phyloP scores from a whole-genome alignment of 1,140 invertebrate genomes.

The Cydia pomonella region DNA sequence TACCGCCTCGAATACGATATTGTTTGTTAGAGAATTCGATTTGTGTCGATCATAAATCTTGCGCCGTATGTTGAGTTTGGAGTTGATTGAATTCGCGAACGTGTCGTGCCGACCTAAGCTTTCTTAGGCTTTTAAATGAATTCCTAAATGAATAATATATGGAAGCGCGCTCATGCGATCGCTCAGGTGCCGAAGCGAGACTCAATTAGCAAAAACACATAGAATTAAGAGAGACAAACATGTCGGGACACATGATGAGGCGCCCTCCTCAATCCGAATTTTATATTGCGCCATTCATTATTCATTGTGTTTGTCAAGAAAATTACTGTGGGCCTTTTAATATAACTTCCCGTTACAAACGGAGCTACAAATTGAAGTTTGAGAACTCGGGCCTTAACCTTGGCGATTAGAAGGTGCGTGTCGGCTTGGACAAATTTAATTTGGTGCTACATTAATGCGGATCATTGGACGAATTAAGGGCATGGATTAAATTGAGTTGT shows the following conservation, averaged over 20 bases:
- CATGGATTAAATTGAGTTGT: slow-evolving; percentile 44
- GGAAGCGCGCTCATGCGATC: slow-evolving; percentile 52
- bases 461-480: slow-evolving; percentile 53
- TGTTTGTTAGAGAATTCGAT: slow-evolving; percentile 80
- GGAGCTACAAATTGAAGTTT: slow-evolving; percentile 72
- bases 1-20: slow-evolving; percentile 78
- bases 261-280: slow-evolving; percentile 73
- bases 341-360: slow-evolving; percentile 71
- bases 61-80: slow-evolving; percentile 77
- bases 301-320: slow-evolving; percentile 77
- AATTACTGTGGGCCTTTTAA: slow-evolving; percentile 76
- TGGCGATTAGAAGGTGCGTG: slow-evolving; percentile 62
- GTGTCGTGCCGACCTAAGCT: slow-evolving; percentile 44
- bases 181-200: slow-evolving; percentile 58
- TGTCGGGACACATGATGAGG: slow-evolving; percentile 64
- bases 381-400: slow-evolving; percentile 61
- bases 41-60: slow-evolving; percentile 80
- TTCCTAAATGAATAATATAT: slow-evolving; percentile 57
- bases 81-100: slow-evolving; percentile 74
- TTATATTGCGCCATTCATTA: slow-evolving; percentile 76
- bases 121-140: slow-evolving; percentile 49
- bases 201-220: slow-evolving; percentile 79
- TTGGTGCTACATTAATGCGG: slow-evolving; percentile 61
- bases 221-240: slow-evolving; percentile 78
- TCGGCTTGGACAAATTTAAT: slow-evolving; percentile 64